Evolutionary conservation across 1,140 invertebrate genomes (phyloP).

Genomic region (Himalopsyche phryganea): DNA sequence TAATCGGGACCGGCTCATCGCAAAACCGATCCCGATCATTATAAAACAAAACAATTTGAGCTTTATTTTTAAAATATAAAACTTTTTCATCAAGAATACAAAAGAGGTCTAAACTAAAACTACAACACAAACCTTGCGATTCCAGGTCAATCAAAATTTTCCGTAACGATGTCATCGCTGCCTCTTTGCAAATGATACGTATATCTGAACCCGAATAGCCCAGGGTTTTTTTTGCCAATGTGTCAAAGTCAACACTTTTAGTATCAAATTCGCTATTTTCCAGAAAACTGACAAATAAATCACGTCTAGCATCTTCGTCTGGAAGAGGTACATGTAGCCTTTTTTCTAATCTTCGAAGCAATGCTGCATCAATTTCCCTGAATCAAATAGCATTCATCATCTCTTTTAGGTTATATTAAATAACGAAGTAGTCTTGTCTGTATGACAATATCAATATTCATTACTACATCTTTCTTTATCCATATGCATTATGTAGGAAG

Average conservation of each 20-base stretch:
- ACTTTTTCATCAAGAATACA: too few species aligned
- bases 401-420: too few species aligned
- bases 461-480: too few species aligned
- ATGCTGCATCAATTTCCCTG: constrained; percentile 85
- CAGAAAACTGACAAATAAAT: constrained; percentile 64
- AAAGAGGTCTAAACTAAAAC: too few species aligned
- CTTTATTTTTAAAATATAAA: too few species aligned
- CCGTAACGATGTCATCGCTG: constrained; percentile 59
- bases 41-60: too few species aligned
- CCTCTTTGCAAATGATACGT: constrained; percentile 85
- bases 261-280: constrained; percentile 42
- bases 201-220: constrained; percentile 87
- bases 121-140: background rate
- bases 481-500: too few species aligned
- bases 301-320: constrained; percentile 56
- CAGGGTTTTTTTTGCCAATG: constrained; percentile 62
- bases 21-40: too few species aligned
- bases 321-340: constrained; percentile 79
- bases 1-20: too few species aligned
- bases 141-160: constrained; percentile 31
- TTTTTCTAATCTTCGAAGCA: constrained; percentile 85
- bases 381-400: constrained; percentile 21
- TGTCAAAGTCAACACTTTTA: constrained; percentile 46
- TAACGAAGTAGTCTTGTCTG: too few species aligned
- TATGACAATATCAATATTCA: too few species aligned